Conservation (phyloP, 2,797 vertebrate species). For the Sus cebifrons region DNA sequence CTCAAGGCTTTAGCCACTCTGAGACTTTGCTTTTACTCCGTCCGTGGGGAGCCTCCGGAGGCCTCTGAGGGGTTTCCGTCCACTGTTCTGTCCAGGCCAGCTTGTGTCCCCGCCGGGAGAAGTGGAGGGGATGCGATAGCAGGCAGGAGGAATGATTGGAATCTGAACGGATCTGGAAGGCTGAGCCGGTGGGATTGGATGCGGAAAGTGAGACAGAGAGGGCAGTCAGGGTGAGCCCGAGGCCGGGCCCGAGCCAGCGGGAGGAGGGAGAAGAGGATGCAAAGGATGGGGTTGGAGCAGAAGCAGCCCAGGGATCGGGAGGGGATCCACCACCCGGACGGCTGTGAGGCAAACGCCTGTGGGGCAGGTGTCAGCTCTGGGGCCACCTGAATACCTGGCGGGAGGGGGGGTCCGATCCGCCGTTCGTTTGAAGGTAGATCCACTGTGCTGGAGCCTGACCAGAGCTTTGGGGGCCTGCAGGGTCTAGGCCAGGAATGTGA, state of each 20-base stretch:
- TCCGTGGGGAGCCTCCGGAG: accelerated
- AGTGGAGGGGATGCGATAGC: accelerated
- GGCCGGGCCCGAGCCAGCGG: not conserved
- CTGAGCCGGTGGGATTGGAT: not conserved
- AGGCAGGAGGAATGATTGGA: not conserved
- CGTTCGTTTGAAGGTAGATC: not conserved
- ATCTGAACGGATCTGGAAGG: accelerated
- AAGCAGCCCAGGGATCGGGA: accelerated
- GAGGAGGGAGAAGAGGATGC: too few species aligned
- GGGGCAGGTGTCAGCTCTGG: too few species aligned
- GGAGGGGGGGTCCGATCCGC: not conserved
- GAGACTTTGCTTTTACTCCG: not conserved
- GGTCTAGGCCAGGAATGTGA: not conserved
- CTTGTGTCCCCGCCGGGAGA: accelerated
- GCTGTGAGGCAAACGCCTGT: accelerated
- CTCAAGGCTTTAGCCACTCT: too few species aligned
- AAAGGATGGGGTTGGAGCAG: not conserved
- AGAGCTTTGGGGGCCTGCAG: not conserved
- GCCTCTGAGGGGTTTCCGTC: not conserved
- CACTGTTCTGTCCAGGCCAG: too few species aligned
- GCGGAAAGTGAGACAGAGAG: accelerated
- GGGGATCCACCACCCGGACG: accelerated
- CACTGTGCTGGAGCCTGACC: accelerated
- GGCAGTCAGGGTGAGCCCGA: not conserved
- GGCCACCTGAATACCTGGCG: accelerated